A percentile compares a stretch with the other conserved stretches of the same genome.
phyloP scores from a whole-genome alignment of 2,888 invertebrate genomes.

The Dilophus febrilis region DNA sequence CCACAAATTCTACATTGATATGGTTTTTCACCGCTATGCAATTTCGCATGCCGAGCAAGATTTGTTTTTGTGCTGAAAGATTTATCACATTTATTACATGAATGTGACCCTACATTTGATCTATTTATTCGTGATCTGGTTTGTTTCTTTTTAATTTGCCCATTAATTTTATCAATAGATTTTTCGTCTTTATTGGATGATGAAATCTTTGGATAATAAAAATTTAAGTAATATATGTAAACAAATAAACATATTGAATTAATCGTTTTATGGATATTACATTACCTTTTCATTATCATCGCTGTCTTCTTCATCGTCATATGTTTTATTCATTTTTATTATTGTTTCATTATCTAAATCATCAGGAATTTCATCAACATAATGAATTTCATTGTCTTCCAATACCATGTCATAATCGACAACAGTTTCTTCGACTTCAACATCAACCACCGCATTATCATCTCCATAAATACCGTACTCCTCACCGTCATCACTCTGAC shows the following conservation, averaged over 20 bases:
- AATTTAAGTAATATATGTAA: too few species aligned
- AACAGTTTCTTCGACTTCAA: neutral
- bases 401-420: neutral
- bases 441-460: constrained; percentile 2
- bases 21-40: constrained; percentile 20
- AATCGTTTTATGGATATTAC: too few species aligned
- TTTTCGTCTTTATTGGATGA: neutral
- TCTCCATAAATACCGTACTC: constrained; percentile 2
- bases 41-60: constrained; percentile 21
- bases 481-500: constrained; percentile 2
- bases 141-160: constrained; percentile 4
- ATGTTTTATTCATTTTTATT: neutral
- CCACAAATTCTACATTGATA: constrained; percentile 19
- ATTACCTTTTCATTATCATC: too few species aligned
- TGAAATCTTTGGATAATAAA: too few species aligned
- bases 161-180: neutral
- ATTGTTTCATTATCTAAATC: constrained; percentile 1
- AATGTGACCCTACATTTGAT: too few species aligned
- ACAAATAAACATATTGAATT: too few species aligned
- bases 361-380: neutral
- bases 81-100: constrained; percentile 20
- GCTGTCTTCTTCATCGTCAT: neutral
- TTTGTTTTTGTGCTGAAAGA: constrained; percentile 24
- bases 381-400: neutral
- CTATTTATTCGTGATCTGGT: constrained; percentile 4